Percentiles rank a stretch among this genome's conserved stretches.
phyloP scores from a whole-genome alignment of 2,888 invertebrate species.

The Beris morrisii region DNA sequence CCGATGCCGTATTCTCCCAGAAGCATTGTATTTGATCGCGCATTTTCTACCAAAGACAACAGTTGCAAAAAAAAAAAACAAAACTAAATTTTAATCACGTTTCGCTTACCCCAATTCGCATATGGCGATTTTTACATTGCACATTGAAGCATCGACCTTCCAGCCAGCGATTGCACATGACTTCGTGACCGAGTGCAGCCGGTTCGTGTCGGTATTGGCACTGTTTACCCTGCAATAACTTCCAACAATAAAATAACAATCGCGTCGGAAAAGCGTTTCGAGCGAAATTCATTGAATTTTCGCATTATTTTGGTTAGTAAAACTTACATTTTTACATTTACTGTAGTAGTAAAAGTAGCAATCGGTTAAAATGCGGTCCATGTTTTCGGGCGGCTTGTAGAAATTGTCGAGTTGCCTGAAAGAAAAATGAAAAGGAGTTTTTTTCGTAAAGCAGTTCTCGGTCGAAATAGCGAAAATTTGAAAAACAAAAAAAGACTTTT shows the following conservation, averaged over 20 bases:
- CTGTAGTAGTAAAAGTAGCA: conserved; percentile 90
- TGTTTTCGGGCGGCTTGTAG: conserved; percentile 57
- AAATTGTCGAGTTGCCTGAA: conserved; percentile 53
- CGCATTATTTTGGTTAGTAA: conserved; percentile 38
- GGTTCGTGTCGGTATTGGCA: conserved; percentile 86
- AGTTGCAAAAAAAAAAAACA: conserved; percentile 27
- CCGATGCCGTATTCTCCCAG: conserved; percentile 83
- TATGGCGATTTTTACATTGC: conserved; percentile 80
- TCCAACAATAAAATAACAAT: not conserved
- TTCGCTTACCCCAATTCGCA: conserved; percentile 73
- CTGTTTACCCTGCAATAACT: conserved; percentile 65
- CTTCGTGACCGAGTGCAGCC: conserved; percentile 78
- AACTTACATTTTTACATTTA: conserved; percentile 76
- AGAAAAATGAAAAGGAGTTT: not conserved
- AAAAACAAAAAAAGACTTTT: too few relatives aligned
- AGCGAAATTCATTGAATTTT: too few relatives aligned
- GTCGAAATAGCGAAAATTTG: too few relatives aligned
- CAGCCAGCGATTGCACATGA: conserved; percentile 79
- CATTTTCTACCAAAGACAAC: conserved; percentile 65
- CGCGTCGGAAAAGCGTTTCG: too few relatives aligned
- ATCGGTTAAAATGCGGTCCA: conserved; percentile 80
- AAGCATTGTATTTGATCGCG: conserved; percentile 81
- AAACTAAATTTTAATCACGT: conserved; percentile 15
- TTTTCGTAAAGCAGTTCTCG: not conserved
- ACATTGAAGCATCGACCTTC: conserved; percentile 77